A percentile compares a stretch with the other conserved stretches of the same genome.
These are phyloP conservation scores for Lutjanus erythropterus DNA, from an alignment of 2,113 vertebrate species.

Conservation along the genomic window DNA sequence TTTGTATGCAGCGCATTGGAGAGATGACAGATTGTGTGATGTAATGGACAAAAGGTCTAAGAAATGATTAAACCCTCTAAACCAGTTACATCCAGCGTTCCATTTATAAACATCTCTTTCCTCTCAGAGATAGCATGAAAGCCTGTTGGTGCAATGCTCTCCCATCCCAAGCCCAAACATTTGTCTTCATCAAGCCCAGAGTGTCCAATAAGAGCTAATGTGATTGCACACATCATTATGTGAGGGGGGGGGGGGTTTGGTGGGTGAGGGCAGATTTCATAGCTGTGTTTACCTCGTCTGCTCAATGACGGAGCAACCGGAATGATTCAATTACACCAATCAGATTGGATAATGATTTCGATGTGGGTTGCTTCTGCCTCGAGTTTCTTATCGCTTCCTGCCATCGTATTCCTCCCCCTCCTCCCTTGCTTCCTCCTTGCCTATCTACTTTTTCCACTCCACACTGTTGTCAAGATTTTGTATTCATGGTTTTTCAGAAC, in stretches of 20 bases:
- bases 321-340: constrained; percentile 84
- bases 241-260: constrained; percentile 15
- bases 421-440: neutral
- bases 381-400: constrained; percentile 75
- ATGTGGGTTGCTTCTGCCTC: constrained; percentile 74
- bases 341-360: constrained; percentile 82
- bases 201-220: constrained; percentile 84
- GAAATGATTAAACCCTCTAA: constrained; percentile 67
- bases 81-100: constrained; percentile 52
- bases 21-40: constrained; percentile 30
- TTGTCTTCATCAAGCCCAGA: constrained; percentile 80
- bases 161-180: constrained; percentile 67
- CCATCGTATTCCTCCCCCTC: constrained; percentile 43
- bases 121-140: constrained; percentile 53
- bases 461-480: constrained; percentile 19
- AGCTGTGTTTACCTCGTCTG: constrained; percentile 79
- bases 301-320: constrained; percentile 79
- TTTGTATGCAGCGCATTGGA: neutral
- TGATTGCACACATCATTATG: constrained; percentile 80
- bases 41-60: constrained; percentile 39
- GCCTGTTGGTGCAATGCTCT: constrained; percentile 56
- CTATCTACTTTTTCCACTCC: constrained; percentile 24
- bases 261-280: constrained; percentile 68
- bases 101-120: constrained; percentile 60
- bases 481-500: constrained; percentile 8